Conservation (phyloP, 2,888 invertebrate genomes). For the Orthonychiurus folsomi region DNA sequence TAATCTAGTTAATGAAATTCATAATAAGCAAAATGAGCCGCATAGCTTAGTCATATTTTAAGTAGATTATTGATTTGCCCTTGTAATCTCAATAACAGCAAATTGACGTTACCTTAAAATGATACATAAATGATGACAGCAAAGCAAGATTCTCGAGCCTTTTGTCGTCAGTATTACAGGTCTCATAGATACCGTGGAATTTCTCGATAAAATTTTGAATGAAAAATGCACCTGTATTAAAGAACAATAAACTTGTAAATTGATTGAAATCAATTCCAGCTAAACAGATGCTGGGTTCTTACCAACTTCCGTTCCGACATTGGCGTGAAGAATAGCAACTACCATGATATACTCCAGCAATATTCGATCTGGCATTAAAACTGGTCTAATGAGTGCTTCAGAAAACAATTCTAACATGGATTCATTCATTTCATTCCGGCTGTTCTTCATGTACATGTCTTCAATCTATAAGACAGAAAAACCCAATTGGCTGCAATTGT, state of each 20-base stretch:
- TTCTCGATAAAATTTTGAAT: constrained; percentile 58
- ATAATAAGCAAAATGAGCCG: constrained; percentile 19
- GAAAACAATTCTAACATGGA: constrained; percentile 60
- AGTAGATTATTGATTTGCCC: background rate
- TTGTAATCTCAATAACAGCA: too few species aligned
- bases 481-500: too few species aligned
- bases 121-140: constrained; percentile 71
- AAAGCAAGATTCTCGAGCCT: constrained; percentile 69
- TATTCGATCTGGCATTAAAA: constrained; percentile 61
- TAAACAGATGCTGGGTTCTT: constrained; percentile 40
- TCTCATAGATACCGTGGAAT: constrained; percentile 27
- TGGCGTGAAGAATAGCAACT: constrained; percentile 74
- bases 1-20: constrained; percentile 51
- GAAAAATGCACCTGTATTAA: constrained; percentile 62
- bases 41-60: constrained; percentile 12
- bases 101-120: constrained; percentile 84
- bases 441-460: constrained; percentile 64
- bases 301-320: constrained; percentile 86
- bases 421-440: constrained; percentile 73
- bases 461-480: constrained; percentile 60
- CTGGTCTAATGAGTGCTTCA: constrained; percentile 57
- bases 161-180: constrained; percentile 52
- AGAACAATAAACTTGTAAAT: constrained; percentile 5
- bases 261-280: background rate
- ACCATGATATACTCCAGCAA: constrained; percentile 76